These are phyloP conservation scores for Embidobia sp. DNA, from an alignment of 2,888 invertebrate genomes.

Conservation along the genomic window DNA sequence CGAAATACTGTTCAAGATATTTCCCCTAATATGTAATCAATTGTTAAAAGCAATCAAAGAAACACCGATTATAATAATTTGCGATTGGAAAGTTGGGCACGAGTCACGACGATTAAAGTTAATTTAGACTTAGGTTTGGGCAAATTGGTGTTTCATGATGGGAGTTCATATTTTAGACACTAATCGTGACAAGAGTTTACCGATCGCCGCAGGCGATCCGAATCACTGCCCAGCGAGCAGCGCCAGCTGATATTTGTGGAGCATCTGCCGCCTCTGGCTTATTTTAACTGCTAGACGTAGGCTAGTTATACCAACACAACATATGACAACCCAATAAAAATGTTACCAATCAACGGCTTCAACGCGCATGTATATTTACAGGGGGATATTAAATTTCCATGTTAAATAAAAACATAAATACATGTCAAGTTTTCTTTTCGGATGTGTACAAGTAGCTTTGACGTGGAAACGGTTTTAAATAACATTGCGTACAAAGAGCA, in stretches of 20 bases:
- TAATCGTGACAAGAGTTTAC: slow-evolving; percentile 59
- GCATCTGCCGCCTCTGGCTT: slow-evolving; percentile 76
- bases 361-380: slow-evolving; percentile 59
- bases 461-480: slow-evolving; percentile 2
- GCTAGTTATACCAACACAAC: slow-evolving; percentile 62
- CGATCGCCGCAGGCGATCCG: slow-evolving; percentile 60
- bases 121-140: slow-evolving; percentile 35
- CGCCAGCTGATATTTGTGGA: slow-evolving; percentile 76
- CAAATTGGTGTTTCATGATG: slow-evolving; percentile 47
- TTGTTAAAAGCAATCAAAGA: too few relatives aligned
- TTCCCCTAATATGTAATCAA: too few relatives aligned
- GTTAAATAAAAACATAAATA: slow-evolving; percentile 40
- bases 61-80: not conserved
- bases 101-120: slow-evolving; percentile 44
- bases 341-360: slow-evolving; percentile 55
- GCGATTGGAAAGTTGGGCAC: slow-evolving; percentile 6
- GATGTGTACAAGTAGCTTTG: not conserved
- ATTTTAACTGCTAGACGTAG: slow-evolving; percentile 69
- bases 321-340: slow-evolving; percentile 58
- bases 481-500: slow-evolving; percentile 1
- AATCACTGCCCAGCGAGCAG: slow-evolving; percentile 72
- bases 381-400: slow-evolving; percentile 23
- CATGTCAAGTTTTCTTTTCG: slow-evolving; percentile 5
- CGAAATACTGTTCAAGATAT: too few relatives aligned
- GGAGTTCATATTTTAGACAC: slow-evolving; percentile 57